Evolutionary conservation across 2,113 vertebrate species (phyloP).

Genomic region (Chloropsis hardwickii): DNA sequence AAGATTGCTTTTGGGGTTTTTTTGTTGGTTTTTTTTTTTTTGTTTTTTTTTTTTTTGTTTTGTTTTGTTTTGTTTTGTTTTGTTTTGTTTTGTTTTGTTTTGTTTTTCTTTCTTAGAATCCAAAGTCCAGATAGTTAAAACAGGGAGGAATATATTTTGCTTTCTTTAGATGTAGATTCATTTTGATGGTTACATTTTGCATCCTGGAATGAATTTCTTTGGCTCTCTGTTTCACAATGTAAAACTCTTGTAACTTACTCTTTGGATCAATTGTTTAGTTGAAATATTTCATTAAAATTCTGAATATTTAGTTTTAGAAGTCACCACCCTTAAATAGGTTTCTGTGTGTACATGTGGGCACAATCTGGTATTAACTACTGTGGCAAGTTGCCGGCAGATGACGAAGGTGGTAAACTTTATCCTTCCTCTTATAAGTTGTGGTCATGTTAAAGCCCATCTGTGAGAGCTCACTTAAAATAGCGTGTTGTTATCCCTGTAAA

Average conservation of each 20-base stretch:
- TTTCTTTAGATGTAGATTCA: background rate
- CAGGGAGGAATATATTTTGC: background rate
- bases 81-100: too few species aligned
- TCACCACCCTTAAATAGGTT: background rate
- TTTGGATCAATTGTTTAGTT: background rate
- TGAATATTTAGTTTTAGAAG: background rate
- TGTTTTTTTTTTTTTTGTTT: too few species aligned
- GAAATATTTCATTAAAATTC: background rate
- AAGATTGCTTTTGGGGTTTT: accelerated
- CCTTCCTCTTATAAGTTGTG: background rate
- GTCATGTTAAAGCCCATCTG: constrained; percentile 4
- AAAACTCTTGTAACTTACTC: background rate
- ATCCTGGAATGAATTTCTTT: background rate
- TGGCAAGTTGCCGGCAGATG: background rate
- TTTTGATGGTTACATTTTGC: background rate
- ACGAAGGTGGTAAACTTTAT: background rate
- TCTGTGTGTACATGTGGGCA: background rate
- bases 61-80: background rate
- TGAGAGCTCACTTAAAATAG: background rate
- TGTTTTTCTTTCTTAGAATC: background rate
- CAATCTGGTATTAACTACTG: background rate
- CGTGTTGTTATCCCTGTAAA: background rate
- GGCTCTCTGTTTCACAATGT: background rate
- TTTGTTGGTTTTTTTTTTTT: background rate
- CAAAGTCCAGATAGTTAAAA: background rate